phyloP scores from a whole-genome alignment of 2,888 invertebrate genomes.

The Agrilus biguttatus region DNA sequence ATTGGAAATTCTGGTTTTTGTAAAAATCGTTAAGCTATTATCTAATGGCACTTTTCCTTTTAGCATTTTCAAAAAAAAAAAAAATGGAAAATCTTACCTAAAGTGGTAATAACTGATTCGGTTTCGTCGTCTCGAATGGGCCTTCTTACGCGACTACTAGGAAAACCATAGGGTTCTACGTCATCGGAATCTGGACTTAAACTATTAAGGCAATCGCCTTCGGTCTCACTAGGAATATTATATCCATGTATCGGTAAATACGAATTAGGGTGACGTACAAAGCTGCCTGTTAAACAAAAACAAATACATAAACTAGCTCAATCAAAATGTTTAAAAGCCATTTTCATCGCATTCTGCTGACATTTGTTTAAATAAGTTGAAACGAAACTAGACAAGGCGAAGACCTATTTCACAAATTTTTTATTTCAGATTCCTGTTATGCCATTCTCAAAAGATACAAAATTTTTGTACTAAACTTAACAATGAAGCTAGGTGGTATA shows the following conservation, averaged over 20 bases:
- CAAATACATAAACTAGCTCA: slow-evolving; percentile 1
- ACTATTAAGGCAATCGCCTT: slow-evolving; percentile 37
- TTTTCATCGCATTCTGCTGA: no score
- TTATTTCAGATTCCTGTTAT: no score
- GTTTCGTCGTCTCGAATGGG: slow-evolving; percentile 44
- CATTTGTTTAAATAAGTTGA: no score
- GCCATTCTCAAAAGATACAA: no score
- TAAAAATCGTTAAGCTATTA: no score
- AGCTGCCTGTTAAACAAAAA: slow-evolving; percentile 37
- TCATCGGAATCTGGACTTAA: slow-evolving; percentile 32
- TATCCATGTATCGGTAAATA: slow-evolving; percentile 56
- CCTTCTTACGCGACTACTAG: slow-evolving; percentile 31
- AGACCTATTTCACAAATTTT: no score
- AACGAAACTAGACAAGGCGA: no score
- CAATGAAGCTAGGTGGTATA: no score
- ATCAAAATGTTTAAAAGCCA: not conserved
- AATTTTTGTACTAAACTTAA: no score
- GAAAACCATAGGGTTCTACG: slow-evolving; percentile 36
- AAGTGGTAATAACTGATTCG: slow-evolving; percentile 52
- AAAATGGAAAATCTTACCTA: slow-evolving; percentile 30
- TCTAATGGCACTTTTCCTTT: no score
- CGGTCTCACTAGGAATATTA: slow-evolving; percentile 52
- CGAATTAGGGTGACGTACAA: slow-evolving; percentile 70
- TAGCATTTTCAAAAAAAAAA: not conserved
- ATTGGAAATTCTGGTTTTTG: no score